Percentiles rank a stretch among this genome's conserved stretches.
Conservation (phyloP, 1,140 invertebrate genomes). For the Cydia strobilella region DNA sequence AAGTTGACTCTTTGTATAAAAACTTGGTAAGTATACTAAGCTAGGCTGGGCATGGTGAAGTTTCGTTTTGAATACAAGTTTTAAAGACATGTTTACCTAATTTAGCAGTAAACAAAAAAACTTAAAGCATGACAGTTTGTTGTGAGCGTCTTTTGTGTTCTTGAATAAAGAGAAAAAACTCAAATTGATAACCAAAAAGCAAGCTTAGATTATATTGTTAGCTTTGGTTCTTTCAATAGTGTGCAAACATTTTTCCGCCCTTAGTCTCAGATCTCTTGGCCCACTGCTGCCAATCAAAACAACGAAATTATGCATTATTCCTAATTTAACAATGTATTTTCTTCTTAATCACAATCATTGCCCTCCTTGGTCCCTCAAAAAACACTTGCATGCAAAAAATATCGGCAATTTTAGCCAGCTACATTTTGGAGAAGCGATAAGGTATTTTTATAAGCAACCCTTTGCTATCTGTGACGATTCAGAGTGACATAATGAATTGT, state of each 20-base stretch:
- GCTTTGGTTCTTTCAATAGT: too few relatives aligned
- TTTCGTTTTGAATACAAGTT: not conserved
- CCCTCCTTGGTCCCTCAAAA: not conserved
- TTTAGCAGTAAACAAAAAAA: too few relatives aligned
- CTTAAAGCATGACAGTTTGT: too few relatives aligned
- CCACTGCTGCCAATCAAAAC: too few relatives aligned
- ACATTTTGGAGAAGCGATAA: slow-evolving; percentile 7
- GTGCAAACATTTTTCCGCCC: too few relatives aligned
- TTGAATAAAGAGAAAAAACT: too few relatives aligned
- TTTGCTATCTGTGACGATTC: not conserved
- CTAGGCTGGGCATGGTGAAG: not conserved
- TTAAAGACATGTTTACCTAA: not conserved
- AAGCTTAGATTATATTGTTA: too few relatives aligned
- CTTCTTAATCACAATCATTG: not conserved
- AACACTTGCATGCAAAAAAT: slow-evolving; percentile 8
- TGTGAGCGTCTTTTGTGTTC: too few relatives aligned
- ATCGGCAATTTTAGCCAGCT: not conserved
- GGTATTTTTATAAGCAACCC: slow-evolving; percentile 5
- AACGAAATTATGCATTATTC: not conserved
- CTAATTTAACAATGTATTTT: not conserved
- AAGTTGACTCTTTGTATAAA: slow-evolving; percentile 22
- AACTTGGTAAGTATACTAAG: slow-evolving; percentile 13
- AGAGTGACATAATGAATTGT: slow-evolving; percentile 15
- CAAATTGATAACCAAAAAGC: too few relatives aligned
- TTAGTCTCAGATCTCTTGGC: too few relatives aligned